Evolutionary conservation across 2,113 vertebrate species (phyloP).

Genomic region (Bostrychus sinensis): DNA sequence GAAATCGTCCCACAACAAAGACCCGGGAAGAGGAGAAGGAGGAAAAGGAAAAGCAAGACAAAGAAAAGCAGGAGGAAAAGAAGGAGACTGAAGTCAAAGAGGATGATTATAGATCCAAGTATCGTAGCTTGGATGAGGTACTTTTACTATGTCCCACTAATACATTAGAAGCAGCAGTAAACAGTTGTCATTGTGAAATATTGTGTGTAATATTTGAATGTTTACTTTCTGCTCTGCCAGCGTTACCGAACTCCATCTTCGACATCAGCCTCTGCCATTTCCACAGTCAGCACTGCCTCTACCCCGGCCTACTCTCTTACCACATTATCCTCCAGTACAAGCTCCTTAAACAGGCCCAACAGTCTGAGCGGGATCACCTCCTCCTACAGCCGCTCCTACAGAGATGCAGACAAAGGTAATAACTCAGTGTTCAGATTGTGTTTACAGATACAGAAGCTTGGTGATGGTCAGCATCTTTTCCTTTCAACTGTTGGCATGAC

Average conservation of each 20-base stretch:
- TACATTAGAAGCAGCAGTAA: not conserved
- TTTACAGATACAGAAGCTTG: not conserved
- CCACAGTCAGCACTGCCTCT: conserved; percentile 73
- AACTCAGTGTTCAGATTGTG: not conserved
- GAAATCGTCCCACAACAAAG: conserved; percentile 84
- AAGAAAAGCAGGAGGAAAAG: conserved; percentile 95
- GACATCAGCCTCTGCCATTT: conserved; percentile 80
- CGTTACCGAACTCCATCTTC: conserved; percentile 86
- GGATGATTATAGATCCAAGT: conserved; percentile 93
- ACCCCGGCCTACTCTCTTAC: conserved; percentile 81
- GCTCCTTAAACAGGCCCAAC: conserved; percentile 82
- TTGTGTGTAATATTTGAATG: not conserved
- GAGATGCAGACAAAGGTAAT: conserved; percentile 91
- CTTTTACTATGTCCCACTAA: not conserved
- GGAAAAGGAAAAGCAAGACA: conserved; percentile 92
- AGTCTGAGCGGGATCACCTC: conserved; percentile 92
- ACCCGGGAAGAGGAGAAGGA: conserved; percentile 94
- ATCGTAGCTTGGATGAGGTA: conserved; percentile 92
- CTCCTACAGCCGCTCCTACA: conserved; percentile 88
- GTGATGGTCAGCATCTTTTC: too few species aligned
- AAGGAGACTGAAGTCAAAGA: conserved; percentile 92
- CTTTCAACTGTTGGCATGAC: too few species aligned
- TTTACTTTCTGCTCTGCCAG: conserved; percentile 66
- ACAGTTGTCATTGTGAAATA: not conserved
- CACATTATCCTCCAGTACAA: conserved; percentile 76